Conservation (phyloP, 2,113 vertebrate species). For the Lophotis ruficrista region DNA sequence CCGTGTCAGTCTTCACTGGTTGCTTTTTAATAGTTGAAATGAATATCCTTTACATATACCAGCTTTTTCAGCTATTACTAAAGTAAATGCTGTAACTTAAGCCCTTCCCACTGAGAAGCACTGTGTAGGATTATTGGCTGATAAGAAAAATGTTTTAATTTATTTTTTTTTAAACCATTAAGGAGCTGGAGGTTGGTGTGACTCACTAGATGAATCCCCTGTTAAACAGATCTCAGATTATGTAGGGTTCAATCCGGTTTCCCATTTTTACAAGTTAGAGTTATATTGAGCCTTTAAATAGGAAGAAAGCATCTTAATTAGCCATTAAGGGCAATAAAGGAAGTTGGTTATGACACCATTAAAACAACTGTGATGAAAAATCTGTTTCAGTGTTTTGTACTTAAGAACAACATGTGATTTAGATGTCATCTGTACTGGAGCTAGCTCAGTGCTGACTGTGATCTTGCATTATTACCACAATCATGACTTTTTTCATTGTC, state of each 20-base stretch:
- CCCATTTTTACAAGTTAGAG: background rate
- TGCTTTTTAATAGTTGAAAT: background rate
- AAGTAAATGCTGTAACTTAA: background rate
- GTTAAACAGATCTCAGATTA: background rate
- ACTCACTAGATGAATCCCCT: background rate
- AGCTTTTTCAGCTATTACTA: background rate
- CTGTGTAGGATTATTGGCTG: background rate
- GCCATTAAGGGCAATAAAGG: constrained; percentile 45
- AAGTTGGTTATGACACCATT: constrained; percentile 51
- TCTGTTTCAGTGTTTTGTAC: background rate
- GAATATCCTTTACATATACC: background rate
- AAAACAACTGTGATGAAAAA: constrained; percentile 31
- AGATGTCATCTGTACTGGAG: background rate
- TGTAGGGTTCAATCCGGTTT: background rate
- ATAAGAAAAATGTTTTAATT: background rate
- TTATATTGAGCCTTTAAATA: constrained; percentile 1
- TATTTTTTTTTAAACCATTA: background rate
- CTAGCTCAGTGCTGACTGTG: background rate
- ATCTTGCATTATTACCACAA: background rate
- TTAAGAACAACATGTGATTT: background rate
- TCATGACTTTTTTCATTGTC: background rate
- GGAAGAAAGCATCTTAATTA: constrained; percentile 33
- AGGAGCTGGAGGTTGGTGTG: background rate
- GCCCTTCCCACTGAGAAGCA: background rate
- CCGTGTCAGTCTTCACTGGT: background rate